Percentiles rank a stretch among this genome's conserved stretches.
Conservation (phyloP, 1,140 invertebrate species). For the Ladona fulva region DNA sequence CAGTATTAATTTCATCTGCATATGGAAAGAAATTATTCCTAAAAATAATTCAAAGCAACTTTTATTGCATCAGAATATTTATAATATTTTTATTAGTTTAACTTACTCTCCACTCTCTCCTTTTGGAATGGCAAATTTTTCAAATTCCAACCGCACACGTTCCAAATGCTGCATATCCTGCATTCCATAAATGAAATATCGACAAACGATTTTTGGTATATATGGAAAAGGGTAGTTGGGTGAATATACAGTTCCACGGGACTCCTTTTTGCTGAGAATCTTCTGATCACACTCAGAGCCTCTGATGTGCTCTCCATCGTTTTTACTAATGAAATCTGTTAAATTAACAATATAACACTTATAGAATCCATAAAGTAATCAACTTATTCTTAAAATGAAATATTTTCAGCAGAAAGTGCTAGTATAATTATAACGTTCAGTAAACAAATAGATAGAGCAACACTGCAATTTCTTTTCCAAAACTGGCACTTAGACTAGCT, state of each 20-base stretch:
- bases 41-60: no score
- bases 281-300: slow-evolving; percentile 96
- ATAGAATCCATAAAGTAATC: no score
- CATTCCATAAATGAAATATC: slow-evolving; percentile 96
- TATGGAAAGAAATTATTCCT: no score
- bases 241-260: slow-evolving; percentile 81
- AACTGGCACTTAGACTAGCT: no score
- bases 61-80: no score
- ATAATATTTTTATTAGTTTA: background rate
- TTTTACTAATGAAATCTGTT: slow-evolving; percentile 87
- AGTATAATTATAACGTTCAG: no score
- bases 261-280: slow-evolving; percentile 87
- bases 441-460: no score
- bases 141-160: slow-evolving; percentile 79
- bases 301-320: slow-evolving; percentile 83
- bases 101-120: slow-evolving; percentile 59
- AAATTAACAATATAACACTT: slow-evolving; percentile 21
- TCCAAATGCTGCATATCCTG: slow-evolving; percentile 92
- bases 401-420: no score
- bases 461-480: no score
- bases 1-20: no score
- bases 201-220: slow-evolving; percentile 88
- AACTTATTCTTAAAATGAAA: no score
- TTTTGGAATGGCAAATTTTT: slow-evolving; percentile 82
- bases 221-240: slow-evolving; percentile 93